Evolutionary conservation across 1,140 invertebrate genomes (phyloP).

Genomic region (Sitobion miscanthi): DNA sequence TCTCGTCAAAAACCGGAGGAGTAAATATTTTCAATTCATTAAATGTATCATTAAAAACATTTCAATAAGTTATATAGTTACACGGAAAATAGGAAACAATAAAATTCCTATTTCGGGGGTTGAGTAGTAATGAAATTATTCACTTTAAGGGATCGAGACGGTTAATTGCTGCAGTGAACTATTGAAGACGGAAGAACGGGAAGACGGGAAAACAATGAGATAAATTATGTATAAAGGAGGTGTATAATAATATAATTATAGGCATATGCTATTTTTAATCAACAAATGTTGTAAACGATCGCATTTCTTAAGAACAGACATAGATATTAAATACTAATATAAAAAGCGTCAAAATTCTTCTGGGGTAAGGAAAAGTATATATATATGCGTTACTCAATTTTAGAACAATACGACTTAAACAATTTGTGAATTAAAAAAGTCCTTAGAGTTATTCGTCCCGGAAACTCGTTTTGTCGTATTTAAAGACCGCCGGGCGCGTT

Average conservation of each 20-base stretch:
- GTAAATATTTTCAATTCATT: background rate
- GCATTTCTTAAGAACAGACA: background rate
- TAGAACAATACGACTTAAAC: background rate
- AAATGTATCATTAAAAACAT: too few species aligned
- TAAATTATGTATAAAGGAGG: too few species aligned
- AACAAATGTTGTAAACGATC: background rate
- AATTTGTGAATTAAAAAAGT: slow-evolving; percentile 31
- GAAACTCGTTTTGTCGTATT: slow-evolving; percentile 39
- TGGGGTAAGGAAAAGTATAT: background rate
- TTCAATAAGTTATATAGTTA: background rate
- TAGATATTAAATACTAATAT: background rate
- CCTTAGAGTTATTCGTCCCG: background rate
- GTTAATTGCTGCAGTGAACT: background rate
- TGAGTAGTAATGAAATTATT: background rate
- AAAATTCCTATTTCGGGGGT: background rate
- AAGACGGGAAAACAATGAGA: background rate
- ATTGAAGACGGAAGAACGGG: too few species aligned
- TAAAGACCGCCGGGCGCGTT: background rate
- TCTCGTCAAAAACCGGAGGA: background rate
- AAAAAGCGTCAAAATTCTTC: background rate
- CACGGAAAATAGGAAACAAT: background rate
- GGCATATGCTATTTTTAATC: background rate
- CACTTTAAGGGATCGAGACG: too few species aligned
- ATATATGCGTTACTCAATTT: background rate
- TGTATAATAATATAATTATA: background rate